Conservation (phyloP, 1,140 invertebrate species). For the Zaprionus camerounensis region DNA sequence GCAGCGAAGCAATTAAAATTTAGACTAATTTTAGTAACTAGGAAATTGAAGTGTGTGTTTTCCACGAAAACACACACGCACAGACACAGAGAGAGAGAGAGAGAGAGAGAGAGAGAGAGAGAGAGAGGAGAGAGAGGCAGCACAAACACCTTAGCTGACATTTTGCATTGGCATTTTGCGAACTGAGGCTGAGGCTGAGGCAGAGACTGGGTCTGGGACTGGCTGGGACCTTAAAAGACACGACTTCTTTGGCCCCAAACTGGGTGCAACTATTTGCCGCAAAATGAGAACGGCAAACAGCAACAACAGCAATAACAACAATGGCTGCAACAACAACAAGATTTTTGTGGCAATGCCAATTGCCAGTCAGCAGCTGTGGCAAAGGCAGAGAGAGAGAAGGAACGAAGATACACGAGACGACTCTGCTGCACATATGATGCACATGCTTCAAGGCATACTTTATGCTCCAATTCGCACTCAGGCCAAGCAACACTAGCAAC, state of each 20-base stretch:
- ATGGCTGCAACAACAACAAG: not conserved
- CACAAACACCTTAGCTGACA: constrained; percentile 50
- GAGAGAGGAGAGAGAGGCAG: not conserved
- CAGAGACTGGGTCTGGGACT: not conserved
- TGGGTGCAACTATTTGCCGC: constrained; percentile 3
- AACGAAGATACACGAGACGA: constrained; percentile 23
- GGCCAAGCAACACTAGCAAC: constrained; percentile 46
- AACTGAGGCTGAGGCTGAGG: not conserved
- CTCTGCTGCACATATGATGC: constrained; percentile 51
- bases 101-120: not conserved
- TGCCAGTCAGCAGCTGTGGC: constrained; percentile 33
- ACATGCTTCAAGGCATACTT: constrained; percentile 67
- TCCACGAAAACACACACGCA: not conserved
- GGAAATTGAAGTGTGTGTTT: constrained; percentile 19
- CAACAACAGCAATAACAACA: not conserved
- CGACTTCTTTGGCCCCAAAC: constrained; percentile 3
- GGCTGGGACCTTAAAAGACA: constrained; percentile 3
- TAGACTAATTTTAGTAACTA: constrained; percentile 40
- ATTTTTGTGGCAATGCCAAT: constrained; percentile 10
- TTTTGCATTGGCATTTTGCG: constrained; percentile 68
- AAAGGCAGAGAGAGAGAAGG: constrained; percentile 12
- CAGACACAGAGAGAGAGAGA: not conserved
- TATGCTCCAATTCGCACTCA: constrained; percentile 81
- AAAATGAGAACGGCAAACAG: constrained; percentile 1
- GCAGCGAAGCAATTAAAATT: constrained; percentile 69